These are phyloP conservation scores for Syncerus caffer DNA, from an alignment of 2,797 vertebrate genomes.

Conservation along the genomic window DNA sequence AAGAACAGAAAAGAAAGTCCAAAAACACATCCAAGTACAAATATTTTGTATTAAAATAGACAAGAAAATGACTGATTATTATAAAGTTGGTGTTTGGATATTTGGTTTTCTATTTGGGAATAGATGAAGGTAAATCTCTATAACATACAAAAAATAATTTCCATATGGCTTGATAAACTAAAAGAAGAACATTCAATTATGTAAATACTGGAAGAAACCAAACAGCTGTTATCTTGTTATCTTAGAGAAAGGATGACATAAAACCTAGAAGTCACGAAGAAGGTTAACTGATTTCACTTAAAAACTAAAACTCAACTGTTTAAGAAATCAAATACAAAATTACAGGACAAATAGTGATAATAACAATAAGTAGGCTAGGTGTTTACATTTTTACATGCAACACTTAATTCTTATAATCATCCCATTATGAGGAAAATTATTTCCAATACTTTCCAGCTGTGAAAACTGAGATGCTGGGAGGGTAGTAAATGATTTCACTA, in stretches of 20 bases:
- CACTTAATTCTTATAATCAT: background rate
- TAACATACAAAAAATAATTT: slow-evolving; percentile 31
- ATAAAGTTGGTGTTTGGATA: background rate
- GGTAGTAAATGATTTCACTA: background rate
- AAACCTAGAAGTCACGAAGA: background rate
- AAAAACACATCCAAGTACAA: background rate
- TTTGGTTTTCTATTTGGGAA: slow-evolving; percentile 20
- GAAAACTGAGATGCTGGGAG: background rate
- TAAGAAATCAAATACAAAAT: background rate
- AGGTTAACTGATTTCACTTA: background rate
- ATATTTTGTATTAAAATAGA: slow-evolving; percentile 23
- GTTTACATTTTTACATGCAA: background rate
- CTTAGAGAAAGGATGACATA: background rate
- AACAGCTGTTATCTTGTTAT: background rate
- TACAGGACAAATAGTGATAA: background rate
- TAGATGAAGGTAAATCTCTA: background rate
- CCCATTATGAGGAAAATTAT: background rate
- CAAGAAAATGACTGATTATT: slow-evolving; percentile 12
- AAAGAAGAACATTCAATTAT: background rate
- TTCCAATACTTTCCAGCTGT: background rate
- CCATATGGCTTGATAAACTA: background rate
- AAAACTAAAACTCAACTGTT: background rate
- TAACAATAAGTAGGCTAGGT: background rate
- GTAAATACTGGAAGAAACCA: background rate
- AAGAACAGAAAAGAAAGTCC: background rate